phyloP scores from a whole-genome alignment of 1,140 invertebrate species.

The Drosophila parabipectinata region DNA sequence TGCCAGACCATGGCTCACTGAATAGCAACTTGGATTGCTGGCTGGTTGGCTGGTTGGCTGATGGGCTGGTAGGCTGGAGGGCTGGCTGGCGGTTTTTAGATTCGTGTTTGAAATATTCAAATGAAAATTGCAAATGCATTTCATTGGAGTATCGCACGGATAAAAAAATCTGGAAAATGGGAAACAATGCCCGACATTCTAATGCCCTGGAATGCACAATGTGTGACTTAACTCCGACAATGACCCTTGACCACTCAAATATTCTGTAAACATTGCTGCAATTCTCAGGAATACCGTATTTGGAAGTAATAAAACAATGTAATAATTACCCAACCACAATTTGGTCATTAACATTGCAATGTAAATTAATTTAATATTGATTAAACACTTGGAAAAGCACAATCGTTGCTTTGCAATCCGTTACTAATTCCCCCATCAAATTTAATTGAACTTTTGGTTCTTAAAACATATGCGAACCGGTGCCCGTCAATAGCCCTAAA shows the following conservation, averaged over 20 bases:
- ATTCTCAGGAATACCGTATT: neutral
- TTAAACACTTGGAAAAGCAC: neutral
- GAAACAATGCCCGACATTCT: constrained; percentile 8
- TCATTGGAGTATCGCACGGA: constrained; percentile 37
- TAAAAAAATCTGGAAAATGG: constrained; percentile 6
- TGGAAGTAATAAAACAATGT: neutral
- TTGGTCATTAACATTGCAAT: neutral
- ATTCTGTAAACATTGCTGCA: neutral
- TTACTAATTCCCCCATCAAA: constrained; percentile 19
- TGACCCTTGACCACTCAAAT: neutral
- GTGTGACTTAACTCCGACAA: neutral
- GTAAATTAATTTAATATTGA: constrained; percentile 8
- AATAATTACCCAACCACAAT: neutral
- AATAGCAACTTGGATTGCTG: constrained; percentile 41
- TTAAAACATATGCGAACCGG: constrained; percentile 7
- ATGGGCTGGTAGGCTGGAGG: constrained; percentile 1
- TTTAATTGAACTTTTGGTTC: constrained; percentile 29
- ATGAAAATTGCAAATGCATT: constrained; percentile 75
- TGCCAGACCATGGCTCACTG: constrained; percentile 63
- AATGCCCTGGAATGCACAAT: constrained; percentile 12
- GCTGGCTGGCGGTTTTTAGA: constrained; percentile 46
- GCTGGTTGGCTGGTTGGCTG: neutral
- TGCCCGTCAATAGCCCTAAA: constrained; percentile 18
- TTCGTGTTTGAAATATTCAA: constrained; percentile 67
- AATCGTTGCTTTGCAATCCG: neutral